Evolutionary conservation across 2,797 vertebrate species (phyloP), one percentile per base, ranked within the genome.

Genomic region (Poecilia picta): DNA sequence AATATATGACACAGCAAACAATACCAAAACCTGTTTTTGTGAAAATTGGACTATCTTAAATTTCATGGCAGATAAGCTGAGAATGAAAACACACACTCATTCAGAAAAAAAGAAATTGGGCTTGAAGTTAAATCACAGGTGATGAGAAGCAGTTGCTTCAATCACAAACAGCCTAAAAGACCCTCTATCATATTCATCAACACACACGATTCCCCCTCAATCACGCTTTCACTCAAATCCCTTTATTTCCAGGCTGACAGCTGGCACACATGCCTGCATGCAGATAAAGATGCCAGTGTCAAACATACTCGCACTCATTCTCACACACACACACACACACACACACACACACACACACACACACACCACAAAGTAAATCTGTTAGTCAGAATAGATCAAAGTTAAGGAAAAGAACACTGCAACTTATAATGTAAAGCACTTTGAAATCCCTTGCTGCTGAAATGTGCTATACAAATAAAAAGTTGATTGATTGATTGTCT

Each of bases 121-220:
- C 20, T 46, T 2, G 74, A 82, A 87, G 82, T 81, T 81, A 78
- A 70, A 89, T 51, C 66, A 20, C 28, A 80, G 64, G 83, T 81
- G 73, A 90, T 81, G 77, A 86, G 64, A 78, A 39, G 78, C 75
- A 74, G 75, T 78, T 74, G 73, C 74, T 85, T 78, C 74, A 75
- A 74, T 81, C 76, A 75, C 31, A 80, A 87, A 85, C 68, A n/a
- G 46, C 78, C 85, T 81, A 82, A 87, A 85, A 0, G 25, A 74
- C 55, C 57, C 74, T 83, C 89, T 75, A 86, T 88, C 79, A 76
- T 59, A 83, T 87, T 83, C 81, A 81, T 81, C 80, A 83, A 73
- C 41, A 59, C 66, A 66, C 72, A 84, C 66, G 18, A 47, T 78
- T 81, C 47, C 33, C n/a, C 64, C 68, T 36, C 81, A 85, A 71